Base-by-base conservation (phyloP, 2,113 vertebrate species). In the Dipodomys stephensi region DNA sequence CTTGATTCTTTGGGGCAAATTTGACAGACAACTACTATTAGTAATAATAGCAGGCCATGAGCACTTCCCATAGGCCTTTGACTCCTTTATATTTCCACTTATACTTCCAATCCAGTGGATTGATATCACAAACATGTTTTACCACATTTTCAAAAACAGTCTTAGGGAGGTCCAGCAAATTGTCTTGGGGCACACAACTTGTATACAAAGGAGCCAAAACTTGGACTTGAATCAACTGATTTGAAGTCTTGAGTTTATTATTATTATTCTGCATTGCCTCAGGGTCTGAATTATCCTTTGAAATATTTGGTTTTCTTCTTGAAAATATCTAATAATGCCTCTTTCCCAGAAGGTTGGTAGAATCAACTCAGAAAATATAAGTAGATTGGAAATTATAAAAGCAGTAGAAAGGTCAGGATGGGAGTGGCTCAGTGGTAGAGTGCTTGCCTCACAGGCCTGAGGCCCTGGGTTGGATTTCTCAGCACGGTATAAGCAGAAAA, bases 301-400 rank as follows among this genome's bases (percentile, higher is more conserved):
- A 72, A 25, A 25, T 49, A 67, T 88, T 78, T 67, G 20, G 10
- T 92, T 87, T 93, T 85, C 28, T 87, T 93, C 78, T 90, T 88
- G 32, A 39, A 81, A 80, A 57, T 93, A 46, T 49, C 32, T 93
- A 82, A 88, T 83, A 77, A 89, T 35, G n/a, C 9, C 18, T 79
- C 35, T 20, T 1, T 90, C 46, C 28, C 27, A 83, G 8, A 7
- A 84, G 67, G 35, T 88, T 35, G 20, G 19, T 69, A 80, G 65
- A 92, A 85, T 88, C 15, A 46, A 62, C 67, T 85, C 65, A 87
- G 62, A 86, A 93, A 91, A 88, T 30, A 39, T 6, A 85, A 96
- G 6, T 39, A 25, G 18, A 76, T 2, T 73, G 64, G 10, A 85
- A 86, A 86, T 76, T 68, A 83, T 79, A 30, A 80, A 92, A 87